Base-by-base conservation (phyloP, 2,888 invertebrate genomes). In the Willowsia nigromaculata region DNA sequence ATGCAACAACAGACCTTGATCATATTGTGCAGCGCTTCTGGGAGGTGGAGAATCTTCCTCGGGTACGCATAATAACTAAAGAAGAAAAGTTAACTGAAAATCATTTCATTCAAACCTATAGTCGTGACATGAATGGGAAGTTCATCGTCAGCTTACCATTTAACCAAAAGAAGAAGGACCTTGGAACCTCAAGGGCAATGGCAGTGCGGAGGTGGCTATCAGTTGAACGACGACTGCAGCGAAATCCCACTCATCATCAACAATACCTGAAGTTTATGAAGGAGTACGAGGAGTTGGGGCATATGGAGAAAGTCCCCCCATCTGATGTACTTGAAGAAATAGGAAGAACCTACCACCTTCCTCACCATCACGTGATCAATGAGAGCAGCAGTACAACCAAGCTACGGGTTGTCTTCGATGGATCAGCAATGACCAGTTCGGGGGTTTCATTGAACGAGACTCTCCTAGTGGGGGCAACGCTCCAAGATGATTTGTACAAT, bases 361-460 rank as follows among this genome's bases (percentile, higher is more conserved):
- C 91, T 7, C 92, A 92, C 76, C 91, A 90, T 33, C 33, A 62
- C 11, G 90, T 92, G 0, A 25, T 90, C 2, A 84, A 86, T 15
- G 81, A 65, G 15, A 7, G n/a, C 74, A 90, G 88, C 27, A 74
- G 47, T 4, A 89, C 90, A 3, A 90, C 90, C 3, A 90, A 91
- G 47, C 56, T 90, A 11, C 82, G 92, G 30, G 87, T 91, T 13
- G 91, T 91, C 0, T 92, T 90, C 65, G 91, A 91, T 56, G 91
- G 86, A 0, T 89, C 88, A 1, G 62, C 78, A 0, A 27, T 50
- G 11, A 53, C 90, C 6, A 40, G 81, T 1, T 82, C 53, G 1
- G 85, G 88, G 33, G 13, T 65, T 9, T 93, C 93, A 3, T 65
- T 94, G 1, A 94, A 94, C 59, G 93, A 93, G 37, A 85, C 91